Conservation (phyloP, 2,888 invertebrate genomes). For the Lasioglossum leucozonium region DNA sequence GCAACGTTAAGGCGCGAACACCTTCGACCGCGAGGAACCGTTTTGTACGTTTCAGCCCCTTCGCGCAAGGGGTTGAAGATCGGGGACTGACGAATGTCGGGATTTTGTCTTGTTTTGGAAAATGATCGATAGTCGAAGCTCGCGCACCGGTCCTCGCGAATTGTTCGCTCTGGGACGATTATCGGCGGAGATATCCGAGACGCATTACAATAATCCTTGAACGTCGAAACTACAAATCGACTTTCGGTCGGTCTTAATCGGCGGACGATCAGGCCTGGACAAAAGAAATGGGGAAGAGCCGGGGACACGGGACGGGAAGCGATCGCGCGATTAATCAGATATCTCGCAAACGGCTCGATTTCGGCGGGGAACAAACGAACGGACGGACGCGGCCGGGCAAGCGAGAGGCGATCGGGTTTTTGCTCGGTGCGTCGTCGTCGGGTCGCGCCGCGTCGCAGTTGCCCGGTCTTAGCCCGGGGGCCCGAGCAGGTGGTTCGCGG, state of each 20-base stretch:
- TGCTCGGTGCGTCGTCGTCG: neutral
- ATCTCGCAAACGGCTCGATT: conserved; percentile 13
- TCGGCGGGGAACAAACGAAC: conserved; percentile 8
- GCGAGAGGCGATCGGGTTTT: conserved; percentile 33
- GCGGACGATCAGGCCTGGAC: neutral
- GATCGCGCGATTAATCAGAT: conserved; percentile 24
- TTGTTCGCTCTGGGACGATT: neutral
- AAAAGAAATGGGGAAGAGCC: neutral
- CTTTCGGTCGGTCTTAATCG: conserved; percentile 11
- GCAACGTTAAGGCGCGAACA: neutral
- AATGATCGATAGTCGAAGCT: neutral
- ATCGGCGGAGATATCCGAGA: neutral
- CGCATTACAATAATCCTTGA: neutral
- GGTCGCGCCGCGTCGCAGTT: neutral
- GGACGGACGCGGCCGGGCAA: neutral
- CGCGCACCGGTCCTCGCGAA: neutral
- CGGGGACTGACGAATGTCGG: neutral
- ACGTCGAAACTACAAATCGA: neutral
- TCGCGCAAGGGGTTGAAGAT: neutral
- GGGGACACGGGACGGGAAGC: neutral
- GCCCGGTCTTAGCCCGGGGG: conserved; percentile 29
- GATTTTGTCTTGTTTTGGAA: neutral
- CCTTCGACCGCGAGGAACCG: neutral
- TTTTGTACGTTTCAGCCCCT: no score
- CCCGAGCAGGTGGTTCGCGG: conserved; percentile 49